These are phyloP conservation scores for Oscheius sp. DNA, from an alignment of 1,140 invertebrate genomes.

Conservation along the genomic window DNA sequence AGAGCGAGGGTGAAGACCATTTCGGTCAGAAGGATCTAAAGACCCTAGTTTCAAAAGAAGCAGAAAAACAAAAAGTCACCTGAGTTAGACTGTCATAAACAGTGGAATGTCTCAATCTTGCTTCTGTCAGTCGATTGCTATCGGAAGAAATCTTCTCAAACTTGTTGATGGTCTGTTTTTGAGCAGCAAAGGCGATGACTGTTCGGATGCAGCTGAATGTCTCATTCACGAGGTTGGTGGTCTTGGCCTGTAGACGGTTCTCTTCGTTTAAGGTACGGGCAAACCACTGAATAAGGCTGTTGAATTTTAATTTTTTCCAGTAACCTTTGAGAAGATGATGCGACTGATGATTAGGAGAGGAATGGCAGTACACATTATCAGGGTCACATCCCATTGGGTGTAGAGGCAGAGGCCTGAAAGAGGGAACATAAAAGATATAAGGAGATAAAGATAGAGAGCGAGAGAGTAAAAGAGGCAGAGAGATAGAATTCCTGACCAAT, in stretches of 20 bases:
- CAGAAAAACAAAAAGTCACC: constrained; percentile 19
- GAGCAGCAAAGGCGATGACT: constrained; percentile 56
- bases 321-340: constrained; percentile 58
- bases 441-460: too few species aligned
- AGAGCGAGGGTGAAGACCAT: constrained; percentile 56
- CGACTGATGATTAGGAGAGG: constrained; percentile 51
- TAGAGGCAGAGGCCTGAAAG: constrained; percentile 51
- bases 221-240: constrained; percentile 55
- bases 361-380: constrained; percentile 52
- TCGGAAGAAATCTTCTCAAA: constrained; percentile 51
- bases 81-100: constrained; percentile 57
- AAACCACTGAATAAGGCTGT: constrained; percentile 56
- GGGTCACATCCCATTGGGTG: constrained; percentile 59
- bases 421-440: too few species aligned
- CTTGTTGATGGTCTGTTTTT: constrained; percentile 54
- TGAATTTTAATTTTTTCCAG: constrained; percentile 3
- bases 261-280: constrained; percentile 56
- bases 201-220: constrained; percentile 57
- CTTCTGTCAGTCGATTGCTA: constrained; percentile 51
- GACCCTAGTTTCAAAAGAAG: not conserved
- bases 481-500: constrained; percentile 24
- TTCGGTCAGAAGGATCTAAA: constrained; percentile 49
- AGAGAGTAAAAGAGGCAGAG: too few species aligned
- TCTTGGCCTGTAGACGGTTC: constrained; percentile 48
- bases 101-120: constrained; percentile 53